A percentile compares a stretch with the other conserved stretches of the same genome.
These are phyloP conservation scores for Leptinotarsa haldemani DNA, from an alignment of 2,888 invertebrate species.

Conservation along the genomic window DNA sequence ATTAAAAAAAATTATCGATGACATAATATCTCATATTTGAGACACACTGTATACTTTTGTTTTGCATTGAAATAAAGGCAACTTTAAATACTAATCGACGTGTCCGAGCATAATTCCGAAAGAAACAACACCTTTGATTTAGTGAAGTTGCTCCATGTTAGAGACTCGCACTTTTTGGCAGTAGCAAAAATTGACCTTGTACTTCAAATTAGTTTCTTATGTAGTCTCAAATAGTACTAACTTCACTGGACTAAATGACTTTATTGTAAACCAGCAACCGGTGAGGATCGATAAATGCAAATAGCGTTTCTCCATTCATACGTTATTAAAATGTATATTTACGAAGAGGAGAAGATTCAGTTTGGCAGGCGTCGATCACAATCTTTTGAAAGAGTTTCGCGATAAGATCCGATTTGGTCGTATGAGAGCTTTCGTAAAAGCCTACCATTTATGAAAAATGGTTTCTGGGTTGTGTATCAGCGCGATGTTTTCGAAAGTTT, in stretches of 20 bases:
- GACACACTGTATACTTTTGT: too few species aligned
- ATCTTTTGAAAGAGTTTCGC: slow-evolving; percentile 13
- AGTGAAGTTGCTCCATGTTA: too few species aligned
- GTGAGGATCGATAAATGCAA: slow-evolving; percentile 25
- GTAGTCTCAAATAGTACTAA: not conserved
- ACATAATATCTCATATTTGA: too few species aligned
- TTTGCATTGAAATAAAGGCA: too few species aligned
- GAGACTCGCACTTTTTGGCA: too few species aligned
- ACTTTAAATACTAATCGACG: too few species aligned
- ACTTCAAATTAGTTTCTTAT: too few species aligned
- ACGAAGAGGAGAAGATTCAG: slow-evolving; percentile 8
- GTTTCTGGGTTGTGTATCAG: not conserved
- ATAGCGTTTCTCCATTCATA: slow-evolving; percentile 21
- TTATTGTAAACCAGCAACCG: slow-evolving; percentile 22
- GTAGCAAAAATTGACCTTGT: too few species aligned
- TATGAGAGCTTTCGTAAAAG: slow-evolving; percentile 12
- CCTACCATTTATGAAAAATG: slow-evolving; percentile 11
- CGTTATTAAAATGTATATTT: slow-evolving; percentile 17
- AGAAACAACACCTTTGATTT: too few species aligned
- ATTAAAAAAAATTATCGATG: too few species aligned
- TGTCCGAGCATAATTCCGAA: too few species aligned
- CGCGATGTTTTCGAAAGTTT: not conserved
- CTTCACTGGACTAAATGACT: not conserved
- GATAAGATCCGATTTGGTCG: slow-evolving; percentile 14
- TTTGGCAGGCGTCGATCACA: slow-evolving; percentile 25